Evolutionary conservation across 2,113 vertebrate genomes (phyloP).

Genomic region (Rhombomys opimus): DNA sequence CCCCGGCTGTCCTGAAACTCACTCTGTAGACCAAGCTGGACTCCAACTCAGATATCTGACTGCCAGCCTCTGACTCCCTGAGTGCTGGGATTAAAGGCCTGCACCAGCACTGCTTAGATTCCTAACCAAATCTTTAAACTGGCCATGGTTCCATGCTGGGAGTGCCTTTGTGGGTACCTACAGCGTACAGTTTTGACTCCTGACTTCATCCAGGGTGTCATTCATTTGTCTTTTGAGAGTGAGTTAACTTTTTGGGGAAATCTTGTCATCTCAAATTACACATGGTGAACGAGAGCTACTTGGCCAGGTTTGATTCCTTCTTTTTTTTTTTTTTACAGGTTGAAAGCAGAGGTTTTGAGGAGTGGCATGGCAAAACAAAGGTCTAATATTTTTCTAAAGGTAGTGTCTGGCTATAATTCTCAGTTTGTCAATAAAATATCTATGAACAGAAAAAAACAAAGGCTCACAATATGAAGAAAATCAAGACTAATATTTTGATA

Average conservation of each 20-base stretch:
- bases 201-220: background rate
- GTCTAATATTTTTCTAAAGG: conserved; percentile 52
- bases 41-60: background rate
- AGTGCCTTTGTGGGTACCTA: background rate
- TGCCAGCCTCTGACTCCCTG: background rate
- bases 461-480: conserved; percentile 32
- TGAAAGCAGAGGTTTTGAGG: background rate
- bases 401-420: conserved; percentile 16
- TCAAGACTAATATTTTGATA: conserved; percentile 3
- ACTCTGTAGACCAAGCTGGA: background rate
- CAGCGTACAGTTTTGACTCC: conserved; percentile 49
- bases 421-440: conserved; percentile 51
- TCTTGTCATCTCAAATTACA: conserved; percentile 42
- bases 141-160: background rate
- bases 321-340: background rate
- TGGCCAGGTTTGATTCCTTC: background rate
- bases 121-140: conserved; percentile 8
- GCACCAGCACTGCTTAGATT: background rate
- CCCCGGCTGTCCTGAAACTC: background rate
- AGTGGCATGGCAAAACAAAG: conserved; percentile 26
- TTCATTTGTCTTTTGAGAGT: conserved; percentile 52
- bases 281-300: conserved; percentile 19
- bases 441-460: conserved; percentile 47
- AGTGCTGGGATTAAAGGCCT: background rate
- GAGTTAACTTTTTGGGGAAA: conserved; percentile 54